phyloP scores from a whole-genome alignment of 2,113 vertebrate species.

The Gorilla gorilla region DNA sequence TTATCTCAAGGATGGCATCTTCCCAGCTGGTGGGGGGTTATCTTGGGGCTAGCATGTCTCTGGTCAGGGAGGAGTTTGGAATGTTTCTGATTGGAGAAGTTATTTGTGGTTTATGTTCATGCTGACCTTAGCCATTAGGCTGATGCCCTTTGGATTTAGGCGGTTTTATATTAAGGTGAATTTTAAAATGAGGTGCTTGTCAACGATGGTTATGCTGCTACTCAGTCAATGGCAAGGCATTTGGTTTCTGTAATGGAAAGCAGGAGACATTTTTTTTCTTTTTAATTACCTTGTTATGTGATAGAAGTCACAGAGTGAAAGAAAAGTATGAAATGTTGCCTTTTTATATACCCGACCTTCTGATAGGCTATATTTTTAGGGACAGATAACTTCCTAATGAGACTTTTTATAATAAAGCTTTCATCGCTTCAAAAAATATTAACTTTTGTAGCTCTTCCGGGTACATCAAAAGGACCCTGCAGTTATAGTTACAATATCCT shows the following conservation, averaged over 20 bases:
- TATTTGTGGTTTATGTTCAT: too few species aligned
- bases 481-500: conserved; percentile 83
- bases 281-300: conserved; percentile 59
- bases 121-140: too few species aligned
- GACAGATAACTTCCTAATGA: conserved; percentile 79
- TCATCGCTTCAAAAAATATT: conserved; percentile 82
- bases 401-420: conserved; percentile 83
- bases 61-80: too few species aligned
- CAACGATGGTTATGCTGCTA: too few species aligned
- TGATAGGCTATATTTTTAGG: conserved; percentile 77
- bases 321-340: conserved; percentile 49
- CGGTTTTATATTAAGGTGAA: too few species aligned
- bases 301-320: conserved; percentile 55
- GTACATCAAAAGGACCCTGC: conserved; percentile 74
- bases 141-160: too few species aligned
- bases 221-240: not conserved
- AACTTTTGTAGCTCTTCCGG: conserved; percentile 74
- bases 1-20: too few species aligned
- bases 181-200: too few species aligned
- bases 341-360: conserved; percentile 63
- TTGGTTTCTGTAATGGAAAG: not conserved
- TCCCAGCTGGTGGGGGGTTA: too few species aligned
- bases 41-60: too few species aligned
- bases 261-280: not conserved
- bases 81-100: too few species aligned